Evolutionary conservation across 2,113 vertebrate species (phyloP), one percentile per base, ranked within the genome.

Genomic region (Orycteropus afer): DNA sequence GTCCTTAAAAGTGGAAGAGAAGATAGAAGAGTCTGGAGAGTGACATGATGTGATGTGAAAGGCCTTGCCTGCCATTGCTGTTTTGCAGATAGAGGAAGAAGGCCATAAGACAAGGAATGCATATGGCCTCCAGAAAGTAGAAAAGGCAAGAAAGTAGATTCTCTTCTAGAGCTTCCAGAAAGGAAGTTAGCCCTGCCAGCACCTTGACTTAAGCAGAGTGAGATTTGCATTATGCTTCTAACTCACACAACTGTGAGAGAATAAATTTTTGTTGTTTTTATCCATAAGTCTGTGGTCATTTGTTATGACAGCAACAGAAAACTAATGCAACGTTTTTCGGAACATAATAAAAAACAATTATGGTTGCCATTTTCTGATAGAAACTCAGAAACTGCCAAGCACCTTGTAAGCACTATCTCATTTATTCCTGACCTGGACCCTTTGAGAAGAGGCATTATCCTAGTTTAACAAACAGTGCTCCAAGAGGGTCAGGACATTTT

Each of bases 131-230:
- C 51, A 2, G 1, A 47, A 34, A 37, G 7, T 27, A 20, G 53
- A 9, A 40, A 40, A 13, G 42, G 18, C 45, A 18, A 10, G 45
- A 49, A 49, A 20, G 18, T 34, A n/a, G 49, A 18, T 2, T 1
- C 1, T 15, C 42, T n/a, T 29, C 23, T 10, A 0, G 25, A 49
- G 27, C n/a, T 23, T 40, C n/a, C 49, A 77, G 40, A 57, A 61
- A 73, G 20, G 20, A 65, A 25, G 0, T 4, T 2, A 8, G 22
- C 32, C 5, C 47, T 86, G 86, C 32, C 0, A 1, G 18, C 15
- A 71, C 32, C 25, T 5, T 29, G 65, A 11, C 47, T 55, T 59
- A 25, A 55, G 55, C 27, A 17, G 1, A 67, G 0, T 0, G n/a
- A 42, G 40, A 25, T 11, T n/a, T 49, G 15, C 2, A 2, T 45